phyloP scores from a whole-genome alignment of 2,113 vertebrate species.

The Lethenteron reissneri region DNA sequence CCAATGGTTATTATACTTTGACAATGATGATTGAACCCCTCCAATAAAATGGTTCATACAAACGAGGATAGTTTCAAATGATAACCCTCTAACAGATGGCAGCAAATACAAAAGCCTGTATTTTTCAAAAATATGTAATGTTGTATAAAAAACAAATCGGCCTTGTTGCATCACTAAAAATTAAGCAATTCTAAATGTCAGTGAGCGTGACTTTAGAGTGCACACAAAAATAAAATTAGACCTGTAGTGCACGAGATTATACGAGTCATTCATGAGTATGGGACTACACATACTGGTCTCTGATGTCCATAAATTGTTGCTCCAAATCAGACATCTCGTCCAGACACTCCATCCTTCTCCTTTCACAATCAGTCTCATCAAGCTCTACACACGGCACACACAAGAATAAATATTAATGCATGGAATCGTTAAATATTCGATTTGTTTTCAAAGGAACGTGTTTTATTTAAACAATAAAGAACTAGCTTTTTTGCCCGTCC shows the following conservation, averaged over 20 bases:
- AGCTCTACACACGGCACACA: conserved; percentile 33
- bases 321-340: conserved; percentile 98
- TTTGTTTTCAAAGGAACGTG: too few species aligned
- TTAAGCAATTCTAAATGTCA: conserved; percentile 11
- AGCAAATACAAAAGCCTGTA: background rate
- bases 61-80: too few species aligned
- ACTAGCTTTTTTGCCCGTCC: too few species aligned
- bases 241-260: background rate
- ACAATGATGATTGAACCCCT: too few species aligned
- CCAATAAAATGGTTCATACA: too few species aligned
- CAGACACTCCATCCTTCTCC: conserved; percentile 88
- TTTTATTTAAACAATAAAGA: too few species aligned
- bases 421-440: too few species aligned
- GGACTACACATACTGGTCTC: conserved; percentile 66
- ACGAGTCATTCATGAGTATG: conserved; percentile 1
- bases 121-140: too few species aligned
- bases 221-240: background rate
- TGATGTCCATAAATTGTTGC: conserved; percentile 96
- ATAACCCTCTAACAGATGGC: too few species aligned
- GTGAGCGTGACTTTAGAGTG: conserved; percentile 14
- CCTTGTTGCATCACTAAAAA: conserved; percentile 13
- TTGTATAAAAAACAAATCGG: background rate
- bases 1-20: too few species aligned
- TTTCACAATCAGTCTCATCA: conserved; percentile 96
- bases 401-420: too few species aligned